These are phyloP conservation scores for Aspidiotus destructor DNA, from an alignment of 2,888 invertebrate genomes.

Conservation along the genomic window DNA sequence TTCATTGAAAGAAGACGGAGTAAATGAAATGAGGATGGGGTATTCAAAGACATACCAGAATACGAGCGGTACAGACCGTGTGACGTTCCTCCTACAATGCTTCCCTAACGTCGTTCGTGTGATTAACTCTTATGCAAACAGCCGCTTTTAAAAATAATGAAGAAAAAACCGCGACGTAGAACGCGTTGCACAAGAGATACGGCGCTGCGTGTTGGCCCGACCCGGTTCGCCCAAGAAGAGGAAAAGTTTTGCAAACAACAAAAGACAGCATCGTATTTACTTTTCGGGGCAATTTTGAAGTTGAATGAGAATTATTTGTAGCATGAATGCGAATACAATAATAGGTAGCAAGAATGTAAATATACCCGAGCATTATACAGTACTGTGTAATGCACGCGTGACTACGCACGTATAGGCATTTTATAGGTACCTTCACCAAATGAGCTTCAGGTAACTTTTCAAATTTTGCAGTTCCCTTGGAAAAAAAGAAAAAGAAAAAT, in stretches of 20 bases:
- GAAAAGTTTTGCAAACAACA: conserved; percentile 29
- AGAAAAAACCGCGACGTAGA: neutral
- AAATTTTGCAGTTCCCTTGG: too few species aligned
- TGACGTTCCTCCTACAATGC: neutral
- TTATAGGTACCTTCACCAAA: too few species aligned
- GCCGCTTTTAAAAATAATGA: neutral
- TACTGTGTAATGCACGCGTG: too few species aligned
- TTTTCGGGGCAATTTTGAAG: conserved; percentile 29
- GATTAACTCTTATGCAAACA: conserved; percentile 24
- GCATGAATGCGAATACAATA: conserved; percentile 28
- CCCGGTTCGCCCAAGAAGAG: neutral
- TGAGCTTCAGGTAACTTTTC: too few species aligned
- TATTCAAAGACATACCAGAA: conserved; percentile 4
- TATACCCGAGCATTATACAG: neutral
- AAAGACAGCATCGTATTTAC: conserved; percentile 28
- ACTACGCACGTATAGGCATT: too few species aligned
- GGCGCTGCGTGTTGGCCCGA: neutral
- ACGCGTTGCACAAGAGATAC: neutral
- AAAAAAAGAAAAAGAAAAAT: too few species aligned
- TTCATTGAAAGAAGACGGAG: conserved; percentile 22
- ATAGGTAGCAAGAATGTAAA: conserved; percentile 25
- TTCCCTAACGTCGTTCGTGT: conserved; percentile 19
- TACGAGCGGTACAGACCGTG: neutral
- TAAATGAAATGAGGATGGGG: neutral
- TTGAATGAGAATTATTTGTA: conserved; percentile 30